Evolutionary conservation across 2,888 invertebrate species (phyloP), one percentile per base, ranked within the genome.

Genomic region (Trichogramma dendrolimi): DNA sequence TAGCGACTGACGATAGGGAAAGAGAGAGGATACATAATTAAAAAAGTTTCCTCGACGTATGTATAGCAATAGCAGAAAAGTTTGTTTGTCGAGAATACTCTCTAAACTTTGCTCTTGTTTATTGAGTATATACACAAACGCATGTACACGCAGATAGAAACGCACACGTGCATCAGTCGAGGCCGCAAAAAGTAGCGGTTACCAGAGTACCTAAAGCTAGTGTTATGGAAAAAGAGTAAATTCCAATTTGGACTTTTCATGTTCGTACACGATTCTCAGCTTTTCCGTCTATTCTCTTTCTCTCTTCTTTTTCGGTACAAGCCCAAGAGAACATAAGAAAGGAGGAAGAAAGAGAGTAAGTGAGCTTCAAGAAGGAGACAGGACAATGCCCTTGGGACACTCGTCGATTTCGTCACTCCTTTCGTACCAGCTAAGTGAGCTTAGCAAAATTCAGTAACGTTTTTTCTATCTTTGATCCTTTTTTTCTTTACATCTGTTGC

Each of bases 301-400:
- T 27, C 54, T 38, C 10, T 27, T 11, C 47, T 49, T 40, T 59
- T 47, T 40, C 51, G 46, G 14, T 49, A 11, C 14, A 27, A 44
- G 52, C 38, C 44, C 10, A 52, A 5, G 27, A 7, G 42, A 14
- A 50, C 49, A 14, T 43, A 58, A 56, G 53, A 53, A 55, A 42
- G 54, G 50, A 58, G 38, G 50, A 49, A 43, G 52, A 61, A 55
- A 58, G 53, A 51, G 48, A 46, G 43, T 47, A 43, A 47, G 60
- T 40, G 48, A 43, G 47, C 38, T 10, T 48, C 48, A 10, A 49
- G 55, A 4, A 43, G 43, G 43, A 54, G 50, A 57, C 63, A 66
- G 68, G 68, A 68, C 69, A 68, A 67, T 69, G 66, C 68, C 68
- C 67, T 68, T 64, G 67, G 64, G 67, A 69, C 63, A 65, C 53